Percentiles rank a stretch among this genome's conserved stretches.
These are phyloP conservation scores for Spinus pinus DNA, from an alignment of 2,797 vertebrate genomes.

Conservation along the genomic window DNA sequence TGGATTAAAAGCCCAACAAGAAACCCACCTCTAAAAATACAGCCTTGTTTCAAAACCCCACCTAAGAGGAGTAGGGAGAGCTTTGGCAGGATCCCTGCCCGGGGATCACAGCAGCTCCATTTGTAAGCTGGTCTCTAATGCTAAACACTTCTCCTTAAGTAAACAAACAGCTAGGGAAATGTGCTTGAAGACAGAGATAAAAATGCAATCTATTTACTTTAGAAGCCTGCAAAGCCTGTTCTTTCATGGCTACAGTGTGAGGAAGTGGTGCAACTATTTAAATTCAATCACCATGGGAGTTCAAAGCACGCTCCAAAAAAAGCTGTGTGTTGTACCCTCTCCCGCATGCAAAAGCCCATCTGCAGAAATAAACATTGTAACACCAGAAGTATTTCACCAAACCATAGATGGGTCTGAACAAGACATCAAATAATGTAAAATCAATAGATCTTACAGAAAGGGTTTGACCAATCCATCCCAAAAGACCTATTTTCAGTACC, in stretches of 20 bases:
- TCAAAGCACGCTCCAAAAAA: conserved; percentile 7
- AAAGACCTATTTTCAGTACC: background rate
- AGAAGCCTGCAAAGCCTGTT: background rate
- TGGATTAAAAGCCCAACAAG: background rate
- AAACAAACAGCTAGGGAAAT: background rate
- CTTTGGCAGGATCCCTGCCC: background rate
- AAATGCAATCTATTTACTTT: background rate
- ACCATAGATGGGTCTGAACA: background rate
- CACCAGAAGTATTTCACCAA: background rate
- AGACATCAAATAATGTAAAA: background rate
- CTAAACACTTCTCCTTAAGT: background rate
- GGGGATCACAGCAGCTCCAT: background rate
- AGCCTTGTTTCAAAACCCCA: background rate
- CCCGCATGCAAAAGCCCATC: background rate
- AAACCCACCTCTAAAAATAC: background rate
- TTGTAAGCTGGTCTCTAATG: background rate
- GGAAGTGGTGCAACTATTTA: conserved; percentile 3
- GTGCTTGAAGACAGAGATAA: background rate
- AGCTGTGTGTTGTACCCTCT: background rate
- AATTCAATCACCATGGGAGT: conserved; percentile 26
- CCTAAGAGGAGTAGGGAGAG: background rate
- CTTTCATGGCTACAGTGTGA: background rate
- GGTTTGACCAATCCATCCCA: background rate
- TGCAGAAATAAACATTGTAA: background rate
- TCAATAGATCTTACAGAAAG: background rate